phyloP scores from a whole-genome alignment of 92 coral and sea anemone species.

The Siderastrea radians region DNA sequence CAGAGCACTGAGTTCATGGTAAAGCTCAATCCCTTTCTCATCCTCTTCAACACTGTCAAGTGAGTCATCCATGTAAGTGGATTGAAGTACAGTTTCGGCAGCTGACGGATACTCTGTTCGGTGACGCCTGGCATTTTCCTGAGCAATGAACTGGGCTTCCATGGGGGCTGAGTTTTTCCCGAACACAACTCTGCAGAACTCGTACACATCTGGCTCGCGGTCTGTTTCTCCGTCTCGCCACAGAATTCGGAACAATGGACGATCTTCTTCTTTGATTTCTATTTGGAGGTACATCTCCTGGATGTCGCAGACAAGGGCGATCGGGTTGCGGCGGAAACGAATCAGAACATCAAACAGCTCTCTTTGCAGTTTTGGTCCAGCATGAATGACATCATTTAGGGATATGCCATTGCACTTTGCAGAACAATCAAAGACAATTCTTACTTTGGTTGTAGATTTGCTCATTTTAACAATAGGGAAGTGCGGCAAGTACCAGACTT shows the following conservation, averaged over 20 bases:
- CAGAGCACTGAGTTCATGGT: constrained; percentile 47
- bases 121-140: constrained; percentile 70
- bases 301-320: constrained; percentile 62
- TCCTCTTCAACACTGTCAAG: constrained; percentile 56
- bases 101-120: constrained; percentile 42
- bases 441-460: constrained; percentile 74
- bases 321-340: constrained; percentile 60
- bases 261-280: constrained; percentile 44
- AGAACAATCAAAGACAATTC: constrained; percentile 68
- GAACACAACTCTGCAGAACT: constrained; percentile 47
- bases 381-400: constrained; percentile 65
- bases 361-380: constrained; percentile 71
- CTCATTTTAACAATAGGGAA: constrained; percentile 70
- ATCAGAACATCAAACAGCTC: constrained; percentile 69
- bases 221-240: constrained; percentile 44
- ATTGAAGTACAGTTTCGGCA: constrained; percentile 64
- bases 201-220: constrained; percentile 54
- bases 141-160: constrained; percentile 71
- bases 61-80: constrained; percentile 70
- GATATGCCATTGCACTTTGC: constrained; percentile 59
- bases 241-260: constrained; percentile 55
- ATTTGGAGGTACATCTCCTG: constrained; percentile 67
- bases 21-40: constrained; percentile 64
- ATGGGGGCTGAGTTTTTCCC: constrained; percentile 68
- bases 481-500: constrained; percentile 69